Conservation (phyloP, 2,888 invertebrate species). For the Volucella bombylans region DNA sequence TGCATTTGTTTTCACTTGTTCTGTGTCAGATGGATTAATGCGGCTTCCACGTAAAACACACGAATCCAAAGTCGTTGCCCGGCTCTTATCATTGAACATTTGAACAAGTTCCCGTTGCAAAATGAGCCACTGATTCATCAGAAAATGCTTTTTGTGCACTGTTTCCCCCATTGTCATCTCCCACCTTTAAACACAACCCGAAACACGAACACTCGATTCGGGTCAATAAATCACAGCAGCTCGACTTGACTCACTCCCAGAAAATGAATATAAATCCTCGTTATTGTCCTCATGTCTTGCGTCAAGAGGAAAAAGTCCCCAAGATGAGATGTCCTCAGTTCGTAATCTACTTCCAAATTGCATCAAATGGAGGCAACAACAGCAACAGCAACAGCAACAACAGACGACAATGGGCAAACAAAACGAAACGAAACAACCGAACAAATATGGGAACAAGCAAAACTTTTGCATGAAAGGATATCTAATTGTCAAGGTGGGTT, state of each 20-base stretch:
- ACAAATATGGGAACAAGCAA: slow-evolving; percentile 41
- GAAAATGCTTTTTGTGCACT: slow-evolving; percentile 11
- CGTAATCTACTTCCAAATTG: slow-evolving; percentile 28
- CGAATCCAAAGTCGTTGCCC: slow-evolving; percentile 38
- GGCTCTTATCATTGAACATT: slow-evolving; percentile 51
- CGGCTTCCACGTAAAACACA: slow-evolving; percentile 32
- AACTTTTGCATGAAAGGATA: slow-evolving; percentile 64
- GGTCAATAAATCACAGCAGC: slow-evolving; percentile 62
- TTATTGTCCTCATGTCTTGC: slow-evolving; percentile 41
- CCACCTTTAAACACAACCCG: not conserved
- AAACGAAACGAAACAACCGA: slow-evolving; percentile 27
- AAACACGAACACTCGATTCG: slow-evolving; percentile 63
- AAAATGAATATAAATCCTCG: slow-evolving; percentile 10
- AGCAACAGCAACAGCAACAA: slow-evolving; percentile 1
- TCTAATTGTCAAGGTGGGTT: slow-evolving; percentile 67
- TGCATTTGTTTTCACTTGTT: too few relatives aligned
- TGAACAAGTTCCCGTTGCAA: slow-evolving; percentile 43
- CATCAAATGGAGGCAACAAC: slow-evolving; percentile 56
- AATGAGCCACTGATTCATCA: slow-evolving; percentile 47
- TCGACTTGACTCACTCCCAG: not conserved
- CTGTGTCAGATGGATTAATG: slow-evolving; percentile 6
- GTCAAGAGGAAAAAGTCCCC: slow-evolving; percentile 3
- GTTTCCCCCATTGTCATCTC: not conserved
- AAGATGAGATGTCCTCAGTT: slow-evolving; percentile 38
- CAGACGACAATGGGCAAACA: slow-evolving; percentile 23